phyloP scores from a whole-genome alignment of 2,888 invertebrate genomes.

The Drosophila cognata region DNA sequence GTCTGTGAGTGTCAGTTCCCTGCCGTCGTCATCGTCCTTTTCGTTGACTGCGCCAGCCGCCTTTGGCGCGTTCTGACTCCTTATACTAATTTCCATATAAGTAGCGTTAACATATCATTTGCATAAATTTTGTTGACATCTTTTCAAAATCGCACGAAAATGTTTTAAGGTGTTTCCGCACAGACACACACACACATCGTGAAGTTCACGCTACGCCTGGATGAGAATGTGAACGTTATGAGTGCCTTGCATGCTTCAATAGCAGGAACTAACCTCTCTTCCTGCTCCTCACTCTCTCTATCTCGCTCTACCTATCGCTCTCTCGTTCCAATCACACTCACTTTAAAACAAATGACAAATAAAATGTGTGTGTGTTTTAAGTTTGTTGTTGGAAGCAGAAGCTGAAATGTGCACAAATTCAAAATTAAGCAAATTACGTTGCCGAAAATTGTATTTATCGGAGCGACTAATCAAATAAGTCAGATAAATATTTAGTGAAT shows the following conservation, averaged over 20 bases:
- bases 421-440: slow-evolving; percentile 49
- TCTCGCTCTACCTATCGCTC: not conserved
- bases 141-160: slow-evolving; percentile 83
- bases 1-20: slow-evolving; percentile 31
- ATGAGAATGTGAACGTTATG: slow-evolving; percentile 20
- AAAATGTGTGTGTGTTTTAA: slow-evolving; percentile 22
- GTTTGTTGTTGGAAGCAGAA: slow-evolving; percentile 37
- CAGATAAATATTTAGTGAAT: slow-evolving; percentile 32
- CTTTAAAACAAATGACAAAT: slow-evolving; percentile 39
- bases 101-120: slow-evolving; percentile 83
- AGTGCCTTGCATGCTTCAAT: slow-evolving; percentile 41
- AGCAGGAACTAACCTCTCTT: not conserved
- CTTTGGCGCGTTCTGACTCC: slow-evolving; percentile 79
- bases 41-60: slow-evolving; percentile 44
- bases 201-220: slow-evolving; percentile 21
- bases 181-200: slow-evolving; percentile 37
- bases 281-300: not conserved
- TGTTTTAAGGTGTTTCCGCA: slow-evolving; percentile 79
- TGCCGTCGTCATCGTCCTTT: slow-evolving; percentile 14
- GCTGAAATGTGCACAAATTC: slow-evolving; percentile 40
- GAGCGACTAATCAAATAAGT: slow-evolving; percentile 35
- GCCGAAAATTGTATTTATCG: slow-evolving; percentile 27
- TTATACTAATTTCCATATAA: slow-evolving; percentile 82
- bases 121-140: slow-evolving; percentile 83
- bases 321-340: not conserved